Conservation (phyloP, 2,113 vertebrate genomes). For the Coturnix japonica region DNA sequence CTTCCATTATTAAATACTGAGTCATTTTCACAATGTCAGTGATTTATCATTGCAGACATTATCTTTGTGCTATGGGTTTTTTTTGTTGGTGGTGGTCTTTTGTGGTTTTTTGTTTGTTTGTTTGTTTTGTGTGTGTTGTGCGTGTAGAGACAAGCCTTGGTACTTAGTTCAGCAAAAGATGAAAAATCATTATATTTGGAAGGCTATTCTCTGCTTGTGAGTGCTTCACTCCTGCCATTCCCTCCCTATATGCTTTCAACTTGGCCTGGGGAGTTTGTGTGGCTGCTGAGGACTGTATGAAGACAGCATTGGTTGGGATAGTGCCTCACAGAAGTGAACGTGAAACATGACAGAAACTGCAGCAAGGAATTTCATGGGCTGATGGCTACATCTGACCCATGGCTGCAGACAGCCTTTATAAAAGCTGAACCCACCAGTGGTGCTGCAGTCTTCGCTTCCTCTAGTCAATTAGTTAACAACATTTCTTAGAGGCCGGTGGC, state of each 20-base stretch:
- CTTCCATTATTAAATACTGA: slow-evolving; percentile 36
- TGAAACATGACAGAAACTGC: not conserved
- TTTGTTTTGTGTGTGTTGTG: no score
- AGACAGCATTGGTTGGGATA: not conserved
- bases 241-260: not conserved
- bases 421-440: not conserved
- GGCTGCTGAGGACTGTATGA: not conserved
- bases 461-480: not conserved
- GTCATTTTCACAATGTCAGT: not conserved
- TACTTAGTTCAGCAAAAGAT: slow-evolving; percentile 42
- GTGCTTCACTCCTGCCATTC: not conserved
- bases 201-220: slow-evolving; percentile 5
- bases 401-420: not conserved
- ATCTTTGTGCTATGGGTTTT: slow-evolving; percentile 20
- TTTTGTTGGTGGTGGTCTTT: not conserved
- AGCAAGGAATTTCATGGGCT: not conserved
- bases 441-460: not conserved
- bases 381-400: not conserved
- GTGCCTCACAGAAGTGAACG: not conserved
- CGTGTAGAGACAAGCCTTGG: not conserved
- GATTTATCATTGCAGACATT: slow-evolving; percentile 48
- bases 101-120: no score
- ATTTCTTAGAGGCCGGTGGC: not conserved
- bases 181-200: slow-evolving; percentile 30
- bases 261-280: not conserved